Percentiles rank a stretch among this genome's conserved stretches.
These are phyloP conservation scores for Yasuhikotakia modesta DNA, from an alignment of 2,797 vertebrate species.

Conservation along the genomic window DNA sequence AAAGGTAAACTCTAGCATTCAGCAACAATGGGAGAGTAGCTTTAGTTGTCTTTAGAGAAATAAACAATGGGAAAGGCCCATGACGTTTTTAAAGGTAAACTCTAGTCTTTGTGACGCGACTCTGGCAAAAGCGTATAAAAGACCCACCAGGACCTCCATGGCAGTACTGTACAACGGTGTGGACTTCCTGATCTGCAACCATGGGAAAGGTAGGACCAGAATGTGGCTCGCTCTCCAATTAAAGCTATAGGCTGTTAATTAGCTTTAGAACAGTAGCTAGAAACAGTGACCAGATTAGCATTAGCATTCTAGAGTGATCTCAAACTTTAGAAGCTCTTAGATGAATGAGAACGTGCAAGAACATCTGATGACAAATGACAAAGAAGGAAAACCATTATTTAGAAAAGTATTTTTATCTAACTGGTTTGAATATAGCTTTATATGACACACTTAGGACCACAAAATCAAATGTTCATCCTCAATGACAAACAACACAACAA, in stretches of 20 bases:
- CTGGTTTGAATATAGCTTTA: not conserved
- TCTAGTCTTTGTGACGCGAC: conserved; percentile 68
- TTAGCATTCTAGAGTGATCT: not conserved
- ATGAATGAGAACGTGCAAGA: no score
- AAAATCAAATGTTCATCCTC: not conserved
- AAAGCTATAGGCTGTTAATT: not conserved
- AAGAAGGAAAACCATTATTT: no score
- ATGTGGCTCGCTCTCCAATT: conserved; percentile 18
- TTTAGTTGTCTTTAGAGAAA: conserved; percentile 63
- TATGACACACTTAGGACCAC: not conserved
- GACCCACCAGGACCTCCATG: conserved; percentile 48
- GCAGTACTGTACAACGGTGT: conserved; percentile 55
- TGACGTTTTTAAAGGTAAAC: conserved; percentile 73
- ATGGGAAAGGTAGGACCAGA: conserved; percentile 79
- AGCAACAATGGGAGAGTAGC: conserved; percentile 60
- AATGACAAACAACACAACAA: not conserved
- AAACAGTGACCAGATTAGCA: not conserved
- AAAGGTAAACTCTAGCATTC: conserved; percentile 78
- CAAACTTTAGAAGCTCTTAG: not conserved
- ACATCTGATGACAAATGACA: not conserved
- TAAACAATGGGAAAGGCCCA: conserved; percentile 68
- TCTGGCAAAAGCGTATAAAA: conserved; percentile 73
- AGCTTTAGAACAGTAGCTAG: not conserved
- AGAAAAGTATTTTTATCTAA: no score
- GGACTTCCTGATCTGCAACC: conserved; percentile 67